phyloP scores from a whole-genome alignment of 2,888 invertebrate genomes.

The Lutraria lutraria region DNA sequence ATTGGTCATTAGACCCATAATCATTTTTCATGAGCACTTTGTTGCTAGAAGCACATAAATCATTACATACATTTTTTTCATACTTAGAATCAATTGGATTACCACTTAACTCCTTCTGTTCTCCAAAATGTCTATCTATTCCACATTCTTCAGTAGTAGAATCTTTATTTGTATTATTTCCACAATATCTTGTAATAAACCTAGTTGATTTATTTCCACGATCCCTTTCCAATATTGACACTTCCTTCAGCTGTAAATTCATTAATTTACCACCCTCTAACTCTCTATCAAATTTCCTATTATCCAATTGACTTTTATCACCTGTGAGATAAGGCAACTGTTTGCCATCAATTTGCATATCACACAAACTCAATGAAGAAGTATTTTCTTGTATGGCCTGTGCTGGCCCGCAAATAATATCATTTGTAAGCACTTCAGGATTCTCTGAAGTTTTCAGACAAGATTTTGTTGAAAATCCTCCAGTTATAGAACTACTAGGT shows the following conservation, averaged over 20 bases:
- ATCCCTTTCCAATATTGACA: slow-evolving; percentile 43
- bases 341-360: slow-evolving; percentile 51
- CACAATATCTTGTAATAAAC: neutral
- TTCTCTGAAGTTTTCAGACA: slow-evolving; percentile 39
- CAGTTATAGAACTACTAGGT: slow-evolving; percentile 9
- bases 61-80: neutral
- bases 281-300: slow-evolving; percentile 43
- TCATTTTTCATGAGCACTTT: neutral
- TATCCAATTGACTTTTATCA: slow-evolving; percentile 53
- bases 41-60: neutral
- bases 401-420: slow-evolving; percentile 36
- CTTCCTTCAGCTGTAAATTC: slow-evolving; percentile 30
- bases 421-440: slow-evolving; percentile 29
- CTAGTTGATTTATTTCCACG: slow-evolving; percentile 30
- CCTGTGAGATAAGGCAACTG: slow-evolving; percentile 48
- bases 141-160: slow-evolving; percentile 11
- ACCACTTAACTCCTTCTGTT: neutral
- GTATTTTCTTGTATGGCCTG: slow-evolving; percentile 25
- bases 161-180: neutral
- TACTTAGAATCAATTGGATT: neutral
- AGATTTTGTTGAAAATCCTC: slow-evolving; percentile 19
- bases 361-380: slow-evolving; percentile 34
- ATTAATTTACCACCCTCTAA: slow-evolving; percentile 44
- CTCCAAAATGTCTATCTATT: neutral
- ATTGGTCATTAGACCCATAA: neutral